Evolutionary conservation across 2,888 invertebrate species (phyloP).

Genomic region (Lasioglossum lativentre): DNA sequence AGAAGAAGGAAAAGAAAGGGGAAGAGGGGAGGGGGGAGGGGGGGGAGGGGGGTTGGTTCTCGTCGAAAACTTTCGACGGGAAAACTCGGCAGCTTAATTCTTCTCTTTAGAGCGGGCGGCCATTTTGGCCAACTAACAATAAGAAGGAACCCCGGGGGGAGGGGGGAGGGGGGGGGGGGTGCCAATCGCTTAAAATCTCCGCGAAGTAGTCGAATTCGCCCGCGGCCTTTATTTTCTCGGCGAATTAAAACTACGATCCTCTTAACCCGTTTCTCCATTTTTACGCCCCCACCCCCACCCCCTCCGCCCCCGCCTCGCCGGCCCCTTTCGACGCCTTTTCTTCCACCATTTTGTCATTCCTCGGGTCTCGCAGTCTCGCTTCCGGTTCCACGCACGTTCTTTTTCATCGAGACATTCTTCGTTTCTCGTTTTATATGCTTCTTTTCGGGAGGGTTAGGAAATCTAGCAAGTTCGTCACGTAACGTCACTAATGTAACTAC

Average conservation of each 20-base stretch:
- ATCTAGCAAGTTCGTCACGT: constrained; percentile 67
- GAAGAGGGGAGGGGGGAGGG: not conserved
- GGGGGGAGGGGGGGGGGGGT: constrained; percentile 19
- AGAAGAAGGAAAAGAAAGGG: constrained; percentile 3
- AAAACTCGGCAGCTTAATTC: constrained; percentile 57
- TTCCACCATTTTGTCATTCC: constrained; percentile 1
- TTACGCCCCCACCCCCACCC: not conserved
- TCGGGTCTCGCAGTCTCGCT: not conserved
- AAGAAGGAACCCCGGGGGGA: constrained; percentile 1
- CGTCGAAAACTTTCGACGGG: constrained; percentile 46
- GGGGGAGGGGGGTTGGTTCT: not conserved
- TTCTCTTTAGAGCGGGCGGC: constrained; percentile 34
- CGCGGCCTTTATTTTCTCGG: constrained; percentile 60
- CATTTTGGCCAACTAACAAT: constrained; percentile 41
- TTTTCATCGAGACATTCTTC: not conserved
- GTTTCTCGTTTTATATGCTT: not conserved
- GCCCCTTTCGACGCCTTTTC: not conserved
- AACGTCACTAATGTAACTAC: constrained; percentile 48
- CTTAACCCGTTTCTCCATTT: not conserved
- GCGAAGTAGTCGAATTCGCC: constrained; percentile 46
- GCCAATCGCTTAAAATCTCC: constrained; percentile 68
- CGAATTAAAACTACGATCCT: constrained; percentile 59
- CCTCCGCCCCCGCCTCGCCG: not conserved
- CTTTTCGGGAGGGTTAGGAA: constrained; percentile 2
- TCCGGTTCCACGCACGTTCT: constrained; percentile 14